Conservation (phyloP, 1,140 invertebrate genomes). For the Calosoma granatense region DNA sequence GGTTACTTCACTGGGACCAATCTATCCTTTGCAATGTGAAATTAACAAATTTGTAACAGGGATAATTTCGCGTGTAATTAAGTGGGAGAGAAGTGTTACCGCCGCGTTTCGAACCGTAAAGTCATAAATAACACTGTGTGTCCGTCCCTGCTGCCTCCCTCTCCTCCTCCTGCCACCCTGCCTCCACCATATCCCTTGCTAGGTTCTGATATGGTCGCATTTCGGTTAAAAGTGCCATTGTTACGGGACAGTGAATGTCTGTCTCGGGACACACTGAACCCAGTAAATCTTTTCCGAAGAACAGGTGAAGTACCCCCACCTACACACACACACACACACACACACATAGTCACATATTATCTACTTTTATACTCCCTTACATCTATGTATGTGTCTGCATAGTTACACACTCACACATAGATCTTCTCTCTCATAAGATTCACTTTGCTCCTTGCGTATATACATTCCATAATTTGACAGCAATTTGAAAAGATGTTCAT, state of each 20-base stretch:
- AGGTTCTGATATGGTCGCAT: background rate
- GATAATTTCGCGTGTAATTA: constrained; percentile 31
- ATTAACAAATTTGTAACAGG: constrained; percentile 30
- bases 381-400: background rate
- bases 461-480: no score
- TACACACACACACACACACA: constrained; percentile 5
- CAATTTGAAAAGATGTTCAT: no score
- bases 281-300: background rate
- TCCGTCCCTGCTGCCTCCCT: background rate
- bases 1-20: no score
- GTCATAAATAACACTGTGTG: constrained; percentile 21
- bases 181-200: background rate
- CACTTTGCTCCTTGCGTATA: no score
- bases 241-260: constrained; percentile 6
- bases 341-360: background rate
- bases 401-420: no score
- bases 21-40: constrained; percentile 27
- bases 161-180: no score
- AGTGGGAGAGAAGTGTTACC: constrained; percentile 24
- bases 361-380: background rate
- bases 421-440: no score
- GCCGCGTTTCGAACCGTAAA: constrained; percentile 26
- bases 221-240: constrained; percentile 7
- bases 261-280: background rate
- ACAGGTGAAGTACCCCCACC: background rate